Evolutionary conservation across 2,888 invertebrate genomes (phyloP).

Genomic region (Himalopsyche tibetana): DNA sequence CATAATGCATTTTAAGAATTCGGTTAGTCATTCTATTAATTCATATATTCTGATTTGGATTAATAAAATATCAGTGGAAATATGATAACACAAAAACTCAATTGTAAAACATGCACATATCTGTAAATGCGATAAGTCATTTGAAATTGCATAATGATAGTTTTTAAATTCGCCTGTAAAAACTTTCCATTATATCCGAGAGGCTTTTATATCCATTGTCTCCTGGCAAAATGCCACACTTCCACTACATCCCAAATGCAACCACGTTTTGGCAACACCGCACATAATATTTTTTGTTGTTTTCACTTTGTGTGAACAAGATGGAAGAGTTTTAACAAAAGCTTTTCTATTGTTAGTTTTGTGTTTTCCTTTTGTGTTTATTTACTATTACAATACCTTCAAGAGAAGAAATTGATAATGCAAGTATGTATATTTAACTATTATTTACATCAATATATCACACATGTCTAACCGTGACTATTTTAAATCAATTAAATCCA

Average conservation of each 20-base stretch:
- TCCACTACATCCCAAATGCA: conserved; percentile 41
- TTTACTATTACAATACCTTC: background rate
- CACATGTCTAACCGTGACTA: no score
- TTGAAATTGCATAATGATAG: conserved; percentile 34
- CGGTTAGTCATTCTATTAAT: no score
- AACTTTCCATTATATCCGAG: conserved; percentile 14
- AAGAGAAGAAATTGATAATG: background rate
- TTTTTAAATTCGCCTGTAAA: conserved; percentile 40
- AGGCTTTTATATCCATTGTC: conserved; percentile 48
- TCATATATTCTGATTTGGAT: no score
- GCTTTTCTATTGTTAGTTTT: conserved; percentile 19
- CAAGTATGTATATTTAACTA: no score
- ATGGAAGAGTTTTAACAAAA: conserved; percentile 38
- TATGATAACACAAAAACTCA: background rate
- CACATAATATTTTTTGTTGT: conserved; percentile 30
- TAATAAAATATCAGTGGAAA: no score
- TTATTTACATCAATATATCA: no score
- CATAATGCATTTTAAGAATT: no score
- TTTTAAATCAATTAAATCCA: no score
- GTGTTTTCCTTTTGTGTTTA: background rate
- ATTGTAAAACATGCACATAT: background rate
- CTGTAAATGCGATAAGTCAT: conserved; percentile 22
- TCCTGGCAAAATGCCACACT: conserved; percentile 43
- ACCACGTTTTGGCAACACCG: conserved; percentile 48
- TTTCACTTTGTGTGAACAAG: conserved; percentile 43